Evolutionary conservation across 1,140 invertebrate genomes (phyloP).

Genomic region (Drosophila ogumai): DNA sequence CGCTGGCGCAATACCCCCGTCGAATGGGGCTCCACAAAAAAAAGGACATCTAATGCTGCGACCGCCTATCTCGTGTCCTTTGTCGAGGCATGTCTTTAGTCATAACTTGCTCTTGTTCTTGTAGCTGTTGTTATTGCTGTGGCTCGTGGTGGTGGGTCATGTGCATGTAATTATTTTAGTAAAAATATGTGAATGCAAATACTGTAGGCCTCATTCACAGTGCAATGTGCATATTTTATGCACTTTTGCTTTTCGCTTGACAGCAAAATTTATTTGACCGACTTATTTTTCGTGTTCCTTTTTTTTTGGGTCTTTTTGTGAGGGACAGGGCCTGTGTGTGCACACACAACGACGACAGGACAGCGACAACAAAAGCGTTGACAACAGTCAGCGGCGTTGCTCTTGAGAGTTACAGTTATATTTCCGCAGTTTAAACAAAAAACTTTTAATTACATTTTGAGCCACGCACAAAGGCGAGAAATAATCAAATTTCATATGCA

Average conservation of each 20-base stretch:
- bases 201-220: conserved; percentile 65
- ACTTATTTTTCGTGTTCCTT: conserved; percentile 43
- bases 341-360: conserved; percentile 16
- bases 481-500: conserved; percentile 73
- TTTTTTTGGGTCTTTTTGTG: conserved; percentile 15
- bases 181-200: conserved; percentile 81
- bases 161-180: conserved; percentile 80
- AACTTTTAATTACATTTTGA: conserved; percentile 76
- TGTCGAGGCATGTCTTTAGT: conserved; percentile 64
- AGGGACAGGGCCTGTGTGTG: conserved; percentile 6
- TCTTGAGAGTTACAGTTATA: conserved; percentile 57
- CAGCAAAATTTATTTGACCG: conserved; percentile 75
- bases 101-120: conserved; percentile 58
- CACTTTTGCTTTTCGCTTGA: conserved; percentile 77
- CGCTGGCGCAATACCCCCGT: not conserved
- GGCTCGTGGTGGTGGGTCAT: conserved; percentile 52
- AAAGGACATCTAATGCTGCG: conserved; percentile 47
- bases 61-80: conserved; percentile 46
- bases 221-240: conserved; percentile 64
- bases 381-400: conserved; percentile 36
- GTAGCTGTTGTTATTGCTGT: conserved; percentile 28
- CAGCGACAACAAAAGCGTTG: conserved; percentile 31
- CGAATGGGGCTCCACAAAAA: not conserved
- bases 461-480: conserved; percentile 36
- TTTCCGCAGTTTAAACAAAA: conserved; percentile 68